A percentile compares a stretch with the other conserved stretches of the same genome.
Conservation (phyloP, 2,797 vertebrate genomes). For the Rallus crepitans region DNA sequence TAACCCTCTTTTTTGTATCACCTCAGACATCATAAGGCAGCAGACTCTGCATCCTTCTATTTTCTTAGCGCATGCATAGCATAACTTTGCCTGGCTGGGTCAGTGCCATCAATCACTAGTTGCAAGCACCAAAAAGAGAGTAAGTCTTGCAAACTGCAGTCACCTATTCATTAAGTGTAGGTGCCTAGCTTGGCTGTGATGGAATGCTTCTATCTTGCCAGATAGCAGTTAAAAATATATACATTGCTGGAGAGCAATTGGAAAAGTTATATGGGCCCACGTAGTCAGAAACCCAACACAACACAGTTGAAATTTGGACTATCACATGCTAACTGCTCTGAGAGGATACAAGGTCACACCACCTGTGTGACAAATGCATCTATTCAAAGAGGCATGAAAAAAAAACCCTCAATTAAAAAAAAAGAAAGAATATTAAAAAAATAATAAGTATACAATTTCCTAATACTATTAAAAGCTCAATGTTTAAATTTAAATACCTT, state of each 20-base stretch:
- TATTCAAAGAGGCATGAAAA: neutral
- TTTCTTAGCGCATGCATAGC: neutral
- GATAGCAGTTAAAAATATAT: neutral
- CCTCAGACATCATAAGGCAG: neutral
- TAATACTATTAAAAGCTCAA: neutral
- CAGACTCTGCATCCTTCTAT: neutral
- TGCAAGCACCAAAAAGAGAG: neutral
- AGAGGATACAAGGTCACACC: neutral
- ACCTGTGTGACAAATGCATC: neutral
- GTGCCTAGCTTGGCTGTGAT: neutral
- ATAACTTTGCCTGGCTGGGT: neutral
- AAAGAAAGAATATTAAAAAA: neutral
- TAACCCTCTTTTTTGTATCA: neutral
- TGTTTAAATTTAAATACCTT: neutral
- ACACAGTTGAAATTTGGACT: neutral
- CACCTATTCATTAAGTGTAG: neutral
- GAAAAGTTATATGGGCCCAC: neutral
- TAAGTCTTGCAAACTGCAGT: neutral
- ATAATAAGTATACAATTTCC: neutral
- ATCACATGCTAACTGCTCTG: neutral
- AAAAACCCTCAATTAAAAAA: neutral
- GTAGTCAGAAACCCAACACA: neutral
- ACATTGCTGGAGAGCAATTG: neutral
- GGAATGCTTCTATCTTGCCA: neutral
- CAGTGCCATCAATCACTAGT: neutral